phyloP scores from a whole-genome alignment of 1,140 invertebrate genomes.

The Gonioctena quinquepunctata region DNA sequence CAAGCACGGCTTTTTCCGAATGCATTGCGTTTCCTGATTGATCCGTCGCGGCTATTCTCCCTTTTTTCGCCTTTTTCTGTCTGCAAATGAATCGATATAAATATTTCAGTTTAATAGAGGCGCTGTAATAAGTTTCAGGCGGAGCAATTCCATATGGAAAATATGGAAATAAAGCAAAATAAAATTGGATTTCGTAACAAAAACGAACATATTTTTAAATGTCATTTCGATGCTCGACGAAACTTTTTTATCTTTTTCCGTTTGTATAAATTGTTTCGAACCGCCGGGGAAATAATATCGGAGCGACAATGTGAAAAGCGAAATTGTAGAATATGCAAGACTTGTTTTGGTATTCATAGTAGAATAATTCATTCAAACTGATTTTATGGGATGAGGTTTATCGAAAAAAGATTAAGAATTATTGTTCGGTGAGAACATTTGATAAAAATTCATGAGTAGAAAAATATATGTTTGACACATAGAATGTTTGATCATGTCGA shows the following conservation, averaged over 20 bases:
- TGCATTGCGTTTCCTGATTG: constrained; percentile 38
- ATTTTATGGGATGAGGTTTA: too few relatives aligned
- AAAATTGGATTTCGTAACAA: constrained; percentile 35
- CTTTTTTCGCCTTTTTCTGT: constrained; percentile 26
- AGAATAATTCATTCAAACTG: too few relatives aligned
- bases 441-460: too few relatives aligned
- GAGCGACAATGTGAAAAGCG: constrained; percentile 5
- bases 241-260: neutral
- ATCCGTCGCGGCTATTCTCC: constrained; percentile 23
- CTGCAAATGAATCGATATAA: constrained; percentile 37
- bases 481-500: too few relatives aligned
- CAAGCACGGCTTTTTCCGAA: constrained; percentile 31
- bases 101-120: constrained; percentile 38
- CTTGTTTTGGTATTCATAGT: too few relatives aligned
- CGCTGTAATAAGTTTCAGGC: constrained; percentile 32
- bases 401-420: too few relatives aligned
- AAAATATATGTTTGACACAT: too few relatives aligned
- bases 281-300: constrained; percentile 10
- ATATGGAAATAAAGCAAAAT: constrained; percentile 36
- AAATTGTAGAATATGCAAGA: too few relatives aligned
- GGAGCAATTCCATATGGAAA: constrained; percentile 29
- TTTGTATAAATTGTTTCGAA: constrained; percentile 13
- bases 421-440: too few relatives aligned
- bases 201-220: constrained; percentile 28
- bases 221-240: constrained; percentile 20